A percentile compares a stretch with the other conserved stretches of the same genome.
phyloP scores from a whole-genome alignment of 2,888 invertebrate genomes.

The Epinotia ramella region DNA sequence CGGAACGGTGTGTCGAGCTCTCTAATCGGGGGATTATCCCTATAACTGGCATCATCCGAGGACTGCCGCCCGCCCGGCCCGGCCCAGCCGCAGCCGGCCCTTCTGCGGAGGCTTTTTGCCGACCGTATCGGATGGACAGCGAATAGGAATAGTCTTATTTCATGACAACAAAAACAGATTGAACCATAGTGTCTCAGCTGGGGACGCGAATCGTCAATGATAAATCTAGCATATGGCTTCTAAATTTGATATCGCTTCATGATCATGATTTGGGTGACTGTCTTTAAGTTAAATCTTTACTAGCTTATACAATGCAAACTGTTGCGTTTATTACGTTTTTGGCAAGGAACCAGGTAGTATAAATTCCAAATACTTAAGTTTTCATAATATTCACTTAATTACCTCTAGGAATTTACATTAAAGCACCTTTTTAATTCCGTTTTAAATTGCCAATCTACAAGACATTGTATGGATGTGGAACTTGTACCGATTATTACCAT shows the following conservation, averaged over 20 bases:
- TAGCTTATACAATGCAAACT: not conserved
- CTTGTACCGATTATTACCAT: conserved; percentile 60
- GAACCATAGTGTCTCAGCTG: conserved; percentile 29
- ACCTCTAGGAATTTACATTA: not conserved
- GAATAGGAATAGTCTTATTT: conserved; percentile 45
- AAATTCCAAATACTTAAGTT: no score
- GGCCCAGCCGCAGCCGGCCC: conserved; percentile 14
- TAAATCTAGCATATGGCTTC: conserved; percentile 12
- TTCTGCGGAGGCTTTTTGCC: conserved; percentile 53
- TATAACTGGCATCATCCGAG: conserved; percentile 60
- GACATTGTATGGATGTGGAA: not conserved
- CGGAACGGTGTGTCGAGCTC: conserved; percentile 59
- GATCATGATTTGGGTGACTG: not conserved
- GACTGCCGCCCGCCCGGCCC: conserved; percentile 49
- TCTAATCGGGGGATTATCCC: conserved; percentile 70
- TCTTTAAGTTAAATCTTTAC: no score
- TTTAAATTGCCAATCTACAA: not conserved
- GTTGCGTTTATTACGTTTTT: no score
- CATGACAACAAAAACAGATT: conserved; percentile 41
- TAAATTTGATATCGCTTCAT: not conserved
- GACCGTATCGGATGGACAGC: conserved; percentile 52
- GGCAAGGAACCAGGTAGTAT: not conserved
- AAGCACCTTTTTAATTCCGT: no score
- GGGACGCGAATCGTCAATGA: conserved; percentile 6
- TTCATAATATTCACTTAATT: no score